Evolutionary conservation across 92 coral and sea anemone genomes (phyloP).

Genomic region (Micromussa lordhowensis): DNA sequence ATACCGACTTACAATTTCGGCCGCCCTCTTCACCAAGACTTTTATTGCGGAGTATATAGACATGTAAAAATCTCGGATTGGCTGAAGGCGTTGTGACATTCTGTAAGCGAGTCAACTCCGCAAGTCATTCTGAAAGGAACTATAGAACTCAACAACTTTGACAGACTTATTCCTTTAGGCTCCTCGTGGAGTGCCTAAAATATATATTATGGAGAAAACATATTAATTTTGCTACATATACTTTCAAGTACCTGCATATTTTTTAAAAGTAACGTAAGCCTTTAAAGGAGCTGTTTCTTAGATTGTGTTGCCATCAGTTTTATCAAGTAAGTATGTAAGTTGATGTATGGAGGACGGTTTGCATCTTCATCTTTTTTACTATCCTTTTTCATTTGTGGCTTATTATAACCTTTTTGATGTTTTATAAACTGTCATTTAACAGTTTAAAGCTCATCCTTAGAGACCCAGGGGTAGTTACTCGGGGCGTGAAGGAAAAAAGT

Average conservation of each 20-base stretch:
- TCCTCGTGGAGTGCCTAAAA: too few relatives aligned
- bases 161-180: too few relatives aligned
- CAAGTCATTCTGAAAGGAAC: neutral
- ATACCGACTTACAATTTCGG: neutral
- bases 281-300: too few relatives aligned
- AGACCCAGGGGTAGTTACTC: too few relatives aligned
- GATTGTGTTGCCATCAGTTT: neutral
- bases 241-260: too few relatives aligned
- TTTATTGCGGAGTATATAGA: neutral
- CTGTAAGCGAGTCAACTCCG: neutral
- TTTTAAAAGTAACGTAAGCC: too few relatives aligned
- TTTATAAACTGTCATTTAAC: too few relatives aligned
- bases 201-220: neutral
- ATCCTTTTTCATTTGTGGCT: neutral
- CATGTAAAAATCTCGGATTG: neutral
- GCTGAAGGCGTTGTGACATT: neutral
- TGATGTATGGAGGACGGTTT: neutral
- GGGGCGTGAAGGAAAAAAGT: too few relatives aligned
- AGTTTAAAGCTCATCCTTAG: too few relatives aligned
- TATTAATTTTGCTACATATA: too few relatives aligned
- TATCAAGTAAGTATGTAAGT: too few relatives aligned
- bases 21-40: conserved; percentile 3
- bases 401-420: too few relatives aligned
- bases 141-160: neutral
- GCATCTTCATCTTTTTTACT: neutral